Evolutionary conservation across 2,797 vertebrate species (phyloP), one percentile per base, ranked within the genome.

Genomic region (Dallia pectoralis): DNA sequence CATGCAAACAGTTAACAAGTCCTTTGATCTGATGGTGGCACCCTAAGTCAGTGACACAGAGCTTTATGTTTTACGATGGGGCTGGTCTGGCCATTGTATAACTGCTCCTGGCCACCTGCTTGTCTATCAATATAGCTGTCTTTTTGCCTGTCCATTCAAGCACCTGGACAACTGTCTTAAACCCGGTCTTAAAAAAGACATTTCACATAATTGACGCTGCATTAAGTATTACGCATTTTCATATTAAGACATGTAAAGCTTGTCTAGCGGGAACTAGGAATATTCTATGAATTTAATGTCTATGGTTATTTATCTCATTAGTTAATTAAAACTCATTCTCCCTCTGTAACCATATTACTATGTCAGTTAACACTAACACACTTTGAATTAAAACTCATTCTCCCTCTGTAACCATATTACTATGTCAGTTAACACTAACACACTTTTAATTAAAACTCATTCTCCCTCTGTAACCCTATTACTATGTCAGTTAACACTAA

Each of bases 41-140:
- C 96, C 97, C 36, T 98, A 99, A 0, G 96, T 97, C 90, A 99
- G 97, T 51, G 97, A 97, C 88, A 99, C 99, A 98, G 79, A 96
- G 98, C 80, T 99, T 98, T 94, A 95, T 93, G 87, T 97, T 99
- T 70, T 98, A 98, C 94, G 96, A 92, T 3, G 96, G 98, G 87
- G 96, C 97, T 19, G 97, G 97, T 0, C 91, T 99, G 85, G 93
- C 85, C 82, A 91, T 93, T 83, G 91, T 91, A 80, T 93, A 93
- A 79, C 56, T 15, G 4, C 19, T 49, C 70, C 27, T 6, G 30
- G 1, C 3, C 49, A 62, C 53, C 25, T 40, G 6, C 9, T 9
- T 40, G 36, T 40, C 36, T 40, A 6, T 51, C 30, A 27, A 49
- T n/a, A n/a, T n/a, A 9, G 48, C 32, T 66, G 47, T 51, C 30